Conservation (phyloP, 2,113 vertebrate species). For the Phylloscopus trochilus region DNA sequence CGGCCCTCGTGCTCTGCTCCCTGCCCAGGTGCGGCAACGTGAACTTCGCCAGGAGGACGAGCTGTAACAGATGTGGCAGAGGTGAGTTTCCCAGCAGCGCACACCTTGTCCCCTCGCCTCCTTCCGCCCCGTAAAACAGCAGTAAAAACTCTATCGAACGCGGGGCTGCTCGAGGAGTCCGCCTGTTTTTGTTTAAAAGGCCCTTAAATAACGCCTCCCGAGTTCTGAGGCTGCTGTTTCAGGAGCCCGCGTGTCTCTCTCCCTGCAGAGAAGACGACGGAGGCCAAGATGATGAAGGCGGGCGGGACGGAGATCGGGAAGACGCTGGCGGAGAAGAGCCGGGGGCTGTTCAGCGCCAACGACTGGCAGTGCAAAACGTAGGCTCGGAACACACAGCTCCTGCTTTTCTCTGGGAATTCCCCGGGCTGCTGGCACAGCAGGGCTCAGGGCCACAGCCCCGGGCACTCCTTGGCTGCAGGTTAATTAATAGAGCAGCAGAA, state of each 20-base stretch:
- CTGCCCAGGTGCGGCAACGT: conserved; percentile 87
- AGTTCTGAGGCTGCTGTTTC: accelerated
- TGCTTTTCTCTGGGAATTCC: accelerated
- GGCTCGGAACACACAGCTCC: not conserved
- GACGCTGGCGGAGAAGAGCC: conserved; percentile 95
- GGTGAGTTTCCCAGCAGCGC: conserved; percentile 66
- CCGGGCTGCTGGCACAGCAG: not conserved
- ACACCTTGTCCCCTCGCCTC: accelerated
- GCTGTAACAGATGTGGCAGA: conserved; percentile 92
- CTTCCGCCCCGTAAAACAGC: not conserved
- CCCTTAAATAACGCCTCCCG: accelerated
- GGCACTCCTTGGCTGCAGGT: accelerated
- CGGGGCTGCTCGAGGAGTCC: accelerated
- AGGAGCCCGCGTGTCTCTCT: not conserved
- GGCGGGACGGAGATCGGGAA: conserved; percentile 98
- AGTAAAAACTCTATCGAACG: accelerated
- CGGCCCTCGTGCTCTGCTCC: not conserved
- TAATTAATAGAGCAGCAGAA: accelerated
- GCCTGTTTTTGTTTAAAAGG: accelerated
- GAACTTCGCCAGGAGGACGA: conserved; percentile 96
- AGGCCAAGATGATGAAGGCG: conserved; percentile 99
- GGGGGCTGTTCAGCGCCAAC: conserved; percentile 96
- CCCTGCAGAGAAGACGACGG: conserved; percentile 88
- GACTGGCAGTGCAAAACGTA: conserved; percentile 99
- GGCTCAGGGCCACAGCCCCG: accelerated